Base-by-base conservation (phyloP, 2,888 invertebrate genomes). In the Cactoblastis cactorum region DNA sequence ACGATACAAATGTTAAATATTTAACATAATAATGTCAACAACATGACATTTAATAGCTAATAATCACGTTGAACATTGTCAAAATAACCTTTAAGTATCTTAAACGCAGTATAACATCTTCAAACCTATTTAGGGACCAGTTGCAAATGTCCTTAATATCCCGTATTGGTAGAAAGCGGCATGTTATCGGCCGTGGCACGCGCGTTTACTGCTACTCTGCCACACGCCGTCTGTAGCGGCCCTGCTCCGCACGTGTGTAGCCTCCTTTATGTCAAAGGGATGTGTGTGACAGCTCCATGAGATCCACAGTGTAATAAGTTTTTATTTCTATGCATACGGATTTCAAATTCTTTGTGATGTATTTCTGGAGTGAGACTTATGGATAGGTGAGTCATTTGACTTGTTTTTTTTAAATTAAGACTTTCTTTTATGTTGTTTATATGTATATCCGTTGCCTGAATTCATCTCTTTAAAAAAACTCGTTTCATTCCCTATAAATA, bases 361-460 rank as follows among this genome's bases (percentile, higher is more conserved):
- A 45, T 34, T 41, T 37, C 9, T 22, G 14, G 43, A 15, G 15
- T 11, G 11, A 4, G 28, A 37, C 47, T 1, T 37, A 48, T 48
- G 47, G 37, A 52, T 45, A 53, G 53, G 55, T 55, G 45, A 53
- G 55, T 52, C 19, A 38, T 28, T 43, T 9, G 15, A 6, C 28
- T 43, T 11, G 15, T 1, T n/a, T 11, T 32, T 43, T 12, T 24
- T 43, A 14, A 9, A 28, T 4, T 4, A 9, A 22, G 28, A 4
- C 28, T 1, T 28, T 28, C 3, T 28, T 28, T 28, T 22, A 22
- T 3, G 22, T 4, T 4, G 5, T 22, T 22, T 4, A 4, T 22
- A 22, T 22, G 22, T 22, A 4, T 22, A 4, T 22, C 3, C 5
- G 22, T 22, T n/a, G 5, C 22, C 3, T 5, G 22, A 22, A 3